A percentile compares a stretch with the other conserved stretches of the same genome.
Evolutionary conservation across 2,888 invertebrate genomes (phyloP).

Genomic region (Epistrophe grossulariae): DNA sequence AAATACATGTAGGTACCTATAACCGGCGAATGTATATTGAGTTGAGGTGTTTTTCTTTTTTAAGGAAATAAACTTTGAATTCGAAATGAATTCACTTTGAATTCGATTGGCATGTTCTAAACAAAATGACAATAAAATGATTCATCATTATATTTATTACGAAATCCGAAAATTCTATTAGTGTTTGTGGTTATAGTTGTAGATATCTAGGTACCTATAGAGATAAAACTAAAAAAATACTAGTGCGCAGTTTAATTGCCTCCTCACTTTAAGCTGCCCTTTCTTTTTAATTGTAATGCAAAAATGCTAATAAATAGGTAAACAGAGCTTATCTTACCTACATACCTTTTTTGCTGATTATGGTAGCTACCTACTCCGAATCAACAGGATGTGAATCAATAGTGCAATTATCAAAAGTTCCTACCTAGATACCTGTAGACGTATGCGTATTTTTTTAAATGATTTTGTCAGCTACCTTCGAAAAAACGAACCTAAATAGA

Average conservation of each 20-base stretch:
- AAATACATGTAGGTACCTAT: not conserved
- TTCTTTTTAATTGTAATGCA: not conserved
- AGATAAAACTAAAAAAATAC: not conserved
- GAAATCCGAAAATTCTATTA: not conserved
- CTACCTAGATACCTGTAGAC: no score
- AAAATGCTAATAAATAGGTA: not conserved
- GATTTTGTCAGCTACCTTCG: no score
- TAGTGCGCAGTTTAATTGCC: not conserved
- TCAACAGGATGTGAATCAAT: not conserved
- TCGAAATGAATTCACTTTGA: not conserved
- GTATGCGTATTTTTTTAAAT: no score
- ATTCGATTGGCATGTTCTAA: not conserved
- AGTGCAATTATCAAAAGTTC: no score
- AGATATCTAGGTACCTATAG: not conserved
- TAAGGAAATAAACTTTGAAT: constrained; percentile 11
- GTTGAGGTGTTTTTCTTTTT: constrained; percentile 6
- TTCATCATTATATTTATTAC: constrained; percentile 3
- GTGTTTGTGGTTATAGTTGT: not conserved
- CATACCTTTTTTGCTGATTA: not conserved
- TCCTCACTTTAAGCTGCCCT: not conserved
- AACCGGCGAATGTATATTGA: constrained; percentile 12
- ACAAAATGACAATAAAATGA: not conserved
- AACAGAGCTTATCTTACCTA: not conserved
- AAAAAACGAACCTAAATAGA: no score
- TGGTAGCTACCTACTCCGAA: not conserved